Conservation (phyloP, 2,888 invertebrate genomes). For the Atethmia centrago region DNA sequence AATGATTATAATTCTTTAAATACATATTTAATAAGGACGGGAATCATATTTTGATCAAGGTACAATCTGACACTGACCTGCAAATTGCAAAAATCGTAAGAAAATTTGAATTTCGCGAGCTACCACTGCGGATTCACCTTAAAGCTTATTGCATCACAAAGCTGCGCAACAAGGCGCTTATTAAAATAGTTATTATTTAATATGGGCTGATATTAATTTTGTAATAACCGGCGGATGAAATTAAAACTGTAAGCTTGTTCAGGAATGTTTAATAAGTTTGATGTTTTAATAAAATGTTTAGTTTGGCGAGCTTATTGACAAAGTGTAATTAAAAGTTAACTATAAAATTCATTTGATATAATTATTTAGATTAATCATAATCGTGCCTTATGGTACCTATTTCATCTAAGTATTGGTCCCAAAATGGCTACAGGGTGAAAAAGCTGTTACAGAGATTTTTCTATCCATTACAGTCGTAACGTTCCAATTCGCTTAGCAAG, state of each 20-base stretch:
- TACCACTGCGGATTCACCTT: too few species aligned
- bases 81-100: too few species aligned
- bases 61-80: too few species aligned
- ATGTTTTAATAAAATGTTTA: background rate
- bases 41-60: too few species aligned
- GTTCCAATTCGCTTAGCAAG: too few species aligned
- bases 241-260: background rate
- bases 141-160: background rate
- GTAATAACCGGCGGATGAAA: background rate
- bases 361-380: background rate
- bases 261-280: constrained; percentile 3
- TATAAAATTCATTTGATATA: background rate
- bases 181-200: background rate
- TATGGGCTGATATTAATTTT: background rate
- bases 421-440: too few species aligned
- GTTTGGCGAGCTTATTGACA: background rate
- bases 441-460: too few species aligned
- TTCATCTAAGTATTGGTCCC: too few species aligned
- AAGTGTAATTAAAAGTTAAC: background rate
- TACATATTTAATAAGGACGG: too few species aligned
- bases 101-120: too few species aligned
- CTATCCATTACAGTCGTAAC: too few species aligned
- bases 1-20: too few species aligned
- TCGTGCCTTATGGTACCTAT: background rate
- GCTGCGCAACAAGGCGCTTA: background rate